A percentile compares a stretch with the other conserved stretches of the same genome.
Evolutionary conservation across 2,113 vertebrate genomes (phyloP).

Genomic region (Centropus bengalensis): DNA sequence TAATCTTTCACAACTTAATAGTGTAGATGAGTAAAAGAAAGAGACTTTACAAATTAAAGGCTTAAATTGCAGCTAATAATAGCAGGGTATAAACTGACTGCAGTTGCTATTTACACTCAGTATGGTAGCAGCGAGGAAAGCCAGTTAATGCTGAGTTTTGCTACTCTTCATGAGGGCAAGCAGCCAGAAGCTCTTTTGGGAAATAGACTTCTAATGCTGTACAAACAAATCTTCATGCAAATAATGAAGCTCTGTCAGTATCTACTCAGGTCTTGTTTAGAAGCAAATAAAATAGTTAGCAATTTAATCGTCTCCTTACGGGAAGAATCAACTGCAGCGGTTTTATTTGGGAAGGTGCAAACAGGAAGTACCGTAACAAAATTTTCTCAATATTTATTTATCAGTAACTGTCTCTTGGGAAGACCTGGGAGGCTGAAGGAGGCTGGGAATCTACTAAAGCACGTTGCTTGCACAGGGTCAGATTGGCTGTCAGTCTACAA

Average conservation of each 20-base stretch:
- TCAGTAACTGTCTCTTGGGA: neutral
- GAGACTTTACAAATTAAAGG: neutral
- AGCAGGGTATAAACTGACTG: neutral
- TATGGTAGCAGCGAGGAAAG: neutral
- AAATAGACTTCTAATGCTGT: neutral
- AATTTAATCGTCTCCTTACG: neutral
- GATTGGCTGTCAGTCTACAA: neutral
- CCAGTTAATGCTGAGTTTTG: neutral
- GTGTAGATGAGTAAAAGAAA: neutral
- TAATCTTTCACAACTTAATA: neutral
- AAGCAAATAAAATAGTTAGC: slow-evolving; percentile 6
- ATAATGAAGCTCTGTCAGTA: neutral
- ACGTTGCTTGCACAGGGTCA: rapidly evolving
- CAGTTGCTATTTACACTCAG: neutral
- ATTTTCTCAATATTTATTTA: neutral
- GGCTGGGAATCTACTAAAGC: neutral
- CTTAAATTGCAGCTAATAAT: neutral
- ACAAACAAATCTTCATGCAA: slow-evolving; percentile 1
- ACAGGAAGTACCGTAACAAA: neutral
- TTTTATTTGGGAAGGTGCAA: neutral
- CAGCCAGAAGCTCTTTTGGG: neutral
- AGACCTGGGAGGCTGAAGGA: neutral
- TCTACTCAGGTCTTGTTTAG: neutral
- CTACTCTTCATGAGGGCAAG: neutral
- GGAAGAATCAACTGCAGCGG: neutral